Base-by-base conservation (phyloP, 2,113 vertebrate genomes). In the Spermophilus dauricus region DNA sequence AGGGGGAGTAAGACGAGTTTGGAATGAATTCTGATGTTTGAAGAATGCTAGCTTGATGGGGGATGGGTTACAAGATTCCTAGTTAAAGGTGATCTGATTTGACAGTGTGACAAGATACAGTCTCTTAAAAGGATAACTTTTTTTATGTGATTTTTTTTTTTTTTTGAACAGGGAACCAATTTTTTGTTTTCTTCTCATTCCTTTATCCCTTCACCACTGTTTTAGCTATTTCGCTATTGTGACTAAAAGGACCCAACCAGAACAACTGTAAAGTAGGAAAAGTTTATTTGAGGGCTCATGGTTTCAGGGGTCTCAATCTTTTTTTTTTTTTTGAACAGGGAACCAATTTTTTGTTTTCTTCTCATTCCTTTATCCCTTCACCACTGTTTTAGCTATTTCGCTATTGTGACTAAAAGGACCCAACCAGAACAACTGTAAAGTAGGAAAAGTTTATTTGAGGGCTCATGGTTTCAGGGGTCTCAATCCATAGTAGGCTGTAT, bases 11-110 rank as follows among this genome's bases (percentile, higher is more conserved):
- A 87, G 42, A 78, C 6, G 69, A 72, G 82, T 51, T 8, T 45
- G 63, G 70, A 83, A 53, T 87, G 32, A 91, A 83, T 58, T 78
- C 45, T 69, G 82, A 86, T 87, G 22, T 76, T n/a, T 90, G 51
- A 95, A 73, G 80, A 73, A 80, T 48, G 7, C 69, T 67, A 51
- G 42, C 72, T 76, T 72, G 48, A 77, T 18, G 14, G 63, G 32
- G 26, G 32, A 34, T 11, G 18, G 14, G 51, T 65, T 80, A 42
- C 22, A 42, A 10, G 65, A 42, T 53, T 63, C 65, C 28, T 77
- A 51, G 51, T 45, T 80, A 34, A 63, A 4, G 10, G 6, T 77
- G 9, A 4, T 86, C 65, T 80, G 42, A 42, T 70, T 85, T 85
- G 73, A 73, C 63, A 63, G 8, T 63, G 20, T 56, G 65, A 17